Evolutionary conservation across 2,888 invertebrate species (phyloP).

Genomic region (Caenorhabditis sp.): DNA sequence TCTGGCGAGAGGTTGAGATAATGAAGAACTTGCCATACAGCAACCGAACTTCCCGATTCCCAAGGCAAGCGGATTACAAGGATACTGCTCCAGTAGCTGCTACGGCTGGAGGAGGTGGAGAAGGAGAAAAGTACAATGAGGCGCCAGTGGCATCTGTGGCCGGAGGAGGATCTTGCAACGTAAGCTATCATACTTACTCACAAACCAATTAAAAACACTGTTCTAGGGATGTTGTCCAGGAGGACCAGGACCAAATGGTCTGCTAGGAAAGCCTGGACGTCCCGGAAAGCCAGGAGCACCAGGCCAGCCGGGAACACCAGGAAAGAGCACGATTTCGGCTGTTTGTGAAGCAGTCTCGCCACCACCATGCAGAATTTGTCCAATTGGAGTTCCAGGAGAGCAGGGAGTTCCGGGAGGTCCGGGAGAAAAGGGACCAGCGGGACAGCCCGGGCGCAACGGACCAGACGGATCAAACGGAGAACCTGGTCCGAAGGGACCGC

Average conservation of each 20-base stretch:
- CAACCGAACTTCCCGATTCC: conserved; percentile 51
- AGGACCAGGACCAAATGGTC: conserved; percentile 55
- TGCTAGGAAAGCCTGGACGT: conserved; percentile 52
- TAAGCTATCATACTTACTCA: too few relatives aligned
- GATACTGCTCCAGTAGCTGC: conserved; percentile 22
- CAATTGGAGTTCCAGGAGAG: conserved; percentile 55
- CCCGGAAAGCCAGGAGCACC: conserved; percentile 60
- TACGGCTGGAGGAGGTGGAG: conserved; percentile 30
- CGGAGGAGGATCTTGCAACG: conserved; percentile 34
- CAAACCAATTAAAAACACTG: too few relatives aligned
- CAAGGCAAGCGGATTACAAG: conserved; percentile 44
- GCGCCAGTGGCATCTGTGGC: conserved; percentile 30
- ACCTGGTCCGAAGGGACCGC: conserved; percentile 59
- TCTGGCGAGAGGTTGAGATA: conserved; percentile 45
- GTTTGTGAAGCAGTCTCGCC: conserved; percentile 55
- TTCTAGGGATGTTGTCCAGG: conserved; percentile 56
- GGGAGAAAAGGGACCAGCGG: conserved; percentile 55
- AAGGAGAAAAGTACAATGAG: conserved; percentile 37
- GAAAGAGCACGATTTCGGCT: conserved; percentile 34
- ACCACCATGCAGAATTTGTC: conserved; percentile 61
- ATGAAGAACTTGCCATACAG: conserved; percentile 49
- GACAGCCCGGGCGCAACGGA: conserved; percentile 56
- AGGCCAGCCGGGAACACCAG: conserved; percentile 60
- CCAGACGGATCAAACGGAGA: conserved; percentile 56
- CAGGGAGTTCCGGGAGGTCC: conserved; percentile 43